Evolutionary conservation across 2,113 vertebrate genomes (phyloP).

Genomic region (Pogona vitticeps): DNA sequence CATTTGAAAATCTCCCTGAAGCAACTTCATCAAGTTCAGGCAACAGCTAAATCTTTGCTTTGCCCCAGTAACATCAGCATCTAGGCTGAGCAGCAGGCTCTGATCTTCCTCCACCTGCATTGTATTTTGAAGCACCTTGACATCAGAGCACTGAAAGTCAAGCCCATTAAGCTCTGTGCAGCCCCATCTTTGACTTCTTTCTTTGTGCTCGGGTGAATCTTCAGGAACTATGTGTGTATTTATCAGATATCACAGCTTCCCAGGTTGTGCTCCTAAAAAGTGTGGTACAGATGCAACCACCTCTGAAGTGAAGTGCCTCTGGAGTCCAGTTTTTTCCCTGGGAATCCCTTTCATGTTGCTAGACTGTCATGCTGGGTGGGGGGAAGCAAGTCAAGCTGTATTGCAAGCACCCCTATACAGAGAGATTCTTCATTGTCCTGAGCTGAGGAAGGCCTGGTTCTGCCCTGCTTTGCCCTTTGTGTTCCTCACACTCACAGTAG

Average conservation of each 20-base stretch:
- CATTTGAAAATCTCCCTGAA: too few relatives aligned
- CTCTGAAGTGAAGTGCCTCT: not conserved
- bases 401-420: not conserved
- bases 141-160: not conserved
- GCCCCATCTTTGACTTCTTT: too few relatives aligned
- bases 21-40: not conserved
- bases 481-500: not conserved
- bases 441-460: not conserved
- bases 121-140: not conserved
- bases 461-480: not conserved
- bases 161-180: not conserved
- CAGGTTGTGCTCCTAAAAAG: not conserved
- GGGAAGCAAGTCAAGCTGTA: not conserved
- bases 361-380: not conserved
- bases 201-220: too few relatives aligned
- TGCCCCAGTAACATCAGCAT: not conserved
- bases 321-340: not conserved
- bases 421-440: not conserved
- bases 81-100: not conserved
- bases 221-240: not conserved
- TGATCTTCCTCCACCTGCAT: too few relatives aligned
- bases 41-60: not conserved
- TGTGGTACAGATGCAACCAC: not conserved
- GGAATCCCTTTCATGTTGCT: not conserved
- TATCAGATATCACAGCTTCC: not conserved